A percentile compares a stretch with the other conserved stretches of the same genome.
Evolutionary conservation across 2,888 invertebrate species (phyloP).

Genomic region (Gymnosoma rotundatum): DNA sequence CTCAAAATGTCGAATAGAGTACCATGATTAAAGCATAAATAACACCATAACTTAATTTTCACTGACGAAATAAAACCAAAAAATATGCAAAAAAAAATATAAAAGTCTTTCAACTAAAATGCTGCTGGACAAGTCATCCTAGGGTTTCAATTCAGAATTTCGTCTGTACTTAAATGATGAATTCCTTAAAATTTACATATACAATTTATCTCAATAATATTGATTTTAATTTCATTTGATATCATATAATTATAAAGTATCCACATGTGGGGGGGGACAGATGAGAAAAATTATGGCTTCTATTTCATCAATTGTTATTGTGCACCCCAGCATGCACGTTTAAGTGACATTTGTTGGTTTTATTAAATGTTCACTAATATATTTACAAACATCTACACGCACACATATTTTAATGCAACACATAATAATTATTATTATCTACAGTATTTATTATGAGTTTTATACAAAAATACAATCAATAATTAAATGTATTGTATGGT

Average conservation of each 20-base stretch:
- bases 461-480: conserved; percentile 50
- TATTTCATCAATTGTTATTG: conserved; percentile 42
- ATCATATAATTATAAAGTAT: background rate
- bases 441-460: conserved; percentile 15
- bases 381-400: background rate
- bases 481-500: conserved; percentile 59
- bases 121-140: too few relatives aligned
- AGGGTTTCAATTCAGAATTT: too few relatives aligned
- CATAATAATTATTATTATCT: conserved; percentile 10
- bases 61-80: too few relatives aligned
- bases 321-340: background rate
- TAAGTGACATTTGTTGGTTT: conserved; percentile 1
- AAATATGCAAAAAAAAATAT: too few relatives aligned
- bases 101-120: too few relatives aligned
- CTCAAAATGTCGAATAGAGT: too few relatives aligned
- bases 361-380: background rate
- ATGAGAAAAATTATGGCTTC: conserved; percentile 19
- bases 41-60: too few relatives aligned
- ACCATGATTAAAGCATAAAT: too few relatives aligned
- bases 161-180: background rate
- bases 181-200: background rate
- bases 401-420: background rate
- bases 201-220: background rate
- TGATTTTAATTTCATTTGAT: background rate
- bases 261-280: background rate